These are phyloP conservation scores for Siderastrea radians DNA, from an alignment of 92 coral and sea anemone species.

Conservation along the genomic window DNA sequence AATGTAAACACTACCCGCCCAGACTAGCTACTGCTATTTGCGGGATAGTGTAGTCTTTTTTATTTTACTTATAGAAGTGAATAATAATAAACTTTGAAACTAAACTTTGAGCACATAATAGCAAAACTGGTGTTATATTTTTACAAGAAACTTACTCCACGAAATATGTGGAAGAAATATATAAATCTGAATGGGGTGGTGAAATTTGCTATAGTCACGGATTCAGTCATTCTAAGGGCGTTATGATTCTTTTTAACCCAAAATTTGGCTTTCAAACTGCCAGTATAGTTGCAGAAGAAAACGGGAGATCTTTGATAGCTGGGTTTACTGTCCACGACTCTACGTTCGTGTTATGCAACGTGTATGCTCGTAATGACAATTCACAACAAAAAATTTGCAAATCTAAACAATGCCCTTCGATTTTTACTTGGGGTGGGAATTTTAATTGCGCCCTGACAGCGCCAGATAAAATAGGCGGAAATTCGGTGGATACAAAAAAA, in stretches of 20 bases:
- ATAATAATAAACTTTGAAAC: too few species aligned
- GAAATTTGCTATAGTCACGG: not conserved
- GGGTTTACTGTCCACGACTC: not conserved
- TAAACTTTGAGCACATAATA: not conserved
- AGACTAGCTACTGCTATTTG: too few species aligned
- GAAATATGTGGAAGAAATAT: too few species aligned
- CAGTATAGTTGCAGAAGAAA: not conserved
- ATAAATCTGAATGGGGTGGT: conserved; percentile 2
- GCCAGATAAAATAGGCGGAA: conserved; percentile 19
- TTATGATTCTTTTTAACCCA: conserved; percentile 1
- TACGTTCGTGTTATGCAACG: not conserved
- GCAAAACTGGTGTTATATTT: not conserved
- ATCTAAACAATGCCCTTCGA: not conserved
- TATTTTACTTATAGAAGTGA: too few species aligned
- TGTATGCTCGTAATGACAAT: not conserved
- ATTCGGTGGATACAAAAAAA: not conserved
- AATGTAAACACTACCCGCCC: too few species aligned
- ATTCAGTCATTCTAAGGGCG: not conserved
- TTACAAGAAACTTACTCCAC: too few species aligned
- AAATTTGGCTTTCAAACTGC: not conserved
- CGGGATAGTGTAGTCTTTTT: too few species aligned
- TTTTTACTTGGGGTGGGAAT: not conserved
- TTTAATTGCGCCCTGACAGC: conserved; percentile 24
- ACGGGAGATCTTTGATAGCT: not conserved
- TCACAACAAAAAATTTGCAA: not conserved